Percentiles rank a stretch among this genome's conserved stretches.
Evolutionary conservation across 2,797 vertebrate species (phyloP).

Genomic region (Argya squamiceps): DNA sequence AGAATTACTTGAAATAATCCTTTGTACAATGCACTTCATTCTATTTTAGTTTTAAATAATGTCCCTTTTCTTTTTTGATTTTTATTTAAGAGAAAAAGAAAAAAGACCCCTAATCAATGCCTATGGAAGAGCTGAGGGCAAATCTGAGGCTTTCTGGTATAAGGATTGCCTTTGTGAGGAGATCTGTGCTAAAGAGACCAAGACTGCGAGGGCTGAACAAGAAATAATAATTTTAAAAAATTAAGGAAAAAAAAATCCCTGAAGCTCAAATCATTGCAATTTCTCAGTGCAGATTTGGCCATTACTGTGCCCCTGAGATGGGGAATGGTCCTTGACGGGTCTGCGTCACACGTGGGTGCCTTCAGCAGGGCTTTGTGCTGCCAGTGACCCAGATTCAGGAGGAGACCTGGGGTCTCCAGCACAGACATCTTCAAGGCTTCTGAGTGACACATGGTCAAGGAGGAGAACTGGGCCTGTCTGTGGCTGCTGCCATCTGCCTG

Average conservation of each 20-base stretch:
- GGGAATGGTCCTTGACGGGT: neutral
- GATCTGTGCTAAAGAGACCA: conserved; percentile 65
- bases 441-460: conserved; percentile 34
- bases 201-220: conserved; percentile 61
- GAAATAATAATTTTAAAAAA: conserved; percentile 16
- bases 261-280: conserved; percentile 63
- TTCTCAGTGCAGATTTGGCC: conserved; percentile 41
- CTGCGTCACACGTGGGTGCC: neutral
- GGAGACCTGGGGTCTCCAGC: conserved; percentile 11
- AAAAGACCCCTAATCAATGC: conserved; percentile 78
- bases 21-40: conserved; percentile 80
- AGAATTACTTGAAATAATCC: conserved; percentile 87
- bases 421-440: conserved; percentile 11
- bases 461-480: conserved; percentile 34
- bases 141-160: conserved; percentile 69
- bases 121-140: conserved; percentile 72
- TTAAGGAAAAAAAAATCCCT: neutral
- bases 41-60: conserved; percentile 83
- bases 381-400: conserved; percentile 67
- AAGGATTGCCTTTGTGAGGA: conserved; percentile 73
- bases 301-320: conserved; percentile 5
- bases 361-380: neutral
- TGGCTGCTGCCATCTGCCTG: conserved; percentile 19
- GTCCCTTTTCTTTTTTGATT: conserved; percentile 77
- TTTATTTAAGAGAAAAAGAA: conserved; percentile 52